A percentile compares a stretch with the other conserved stretches of the same genome.
phyloP scores from a whole-genome alignment of 2,888 invertebrate genomes.

The Morpho helenor region DNA sequence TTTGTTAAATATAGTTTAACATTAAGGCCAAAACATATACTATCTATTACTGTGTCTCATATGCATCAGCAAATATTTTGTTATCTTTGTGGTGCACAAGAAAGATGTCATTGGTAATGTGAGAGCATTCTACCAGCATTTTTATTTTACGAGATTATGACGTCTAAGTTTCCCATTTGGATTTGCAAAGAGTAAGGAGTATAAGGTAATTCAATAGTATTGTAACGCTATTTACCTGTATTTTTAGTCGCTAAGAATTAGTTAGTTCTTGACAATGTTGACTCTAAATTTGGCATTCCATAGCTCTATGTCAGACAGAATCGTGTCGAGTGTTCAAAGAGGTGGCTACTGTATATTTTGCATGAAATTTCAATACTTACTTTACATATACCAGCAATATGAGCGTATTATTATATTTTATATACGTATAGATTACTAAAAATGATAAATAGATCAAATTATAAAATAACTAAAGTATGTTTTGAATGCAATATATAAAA shows the following conservation, averaged over 20 bases:
- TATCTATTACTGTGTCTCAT: constrained; percentile 39
- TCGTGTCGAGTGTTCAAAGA: constrained; percentile 40
- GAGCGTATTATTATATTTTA: too few species aligned
- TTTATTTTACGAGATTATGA: constrained; percentile 68
- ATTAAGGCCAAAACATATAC: constrained; percentile 41
- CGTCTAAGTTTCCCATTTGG: constrained; percentile 55
- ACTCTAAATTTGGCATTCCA: constrained; percentile 76
- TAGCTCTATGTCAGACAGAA: constrained; percentile 62
- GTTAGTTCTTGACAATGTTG: constrained; percentile 46
- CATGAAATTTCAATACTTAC: constrained; percentile 21
- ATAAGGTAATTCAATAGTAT: constrained; percentile 48
- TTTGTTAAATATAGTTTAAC: constrained; percentile 45
- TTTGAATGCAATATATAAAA: too few species aligned
- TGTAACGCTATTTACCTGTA: constrained; percentile 23
- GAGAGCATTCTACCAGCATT: constrained; percentile 69
- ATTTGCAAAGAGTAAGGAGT: constrained; percentile 52
- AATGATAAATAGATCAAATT: too few species aligned
- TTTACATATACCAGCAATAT: neutral
- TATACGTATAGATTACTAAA: too few species aligned
- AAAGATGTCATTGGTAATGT: constrained; percentile 78
- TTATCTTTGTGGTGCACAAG: constrained; percentile 49
- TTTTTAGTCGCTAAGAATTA: constrained; percentile 16
- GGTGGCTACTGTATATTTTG: constrained; percentile 25
- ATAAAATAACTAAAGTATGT: too few species aligned
- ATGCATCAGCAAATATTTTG: constrained; percentile 39